Evolutionary conservation across 2,888 invertebrate species (phyloP), one percentile per base, ranked within the genome.

Genomic region (Anthoptus insignis): DNA sequence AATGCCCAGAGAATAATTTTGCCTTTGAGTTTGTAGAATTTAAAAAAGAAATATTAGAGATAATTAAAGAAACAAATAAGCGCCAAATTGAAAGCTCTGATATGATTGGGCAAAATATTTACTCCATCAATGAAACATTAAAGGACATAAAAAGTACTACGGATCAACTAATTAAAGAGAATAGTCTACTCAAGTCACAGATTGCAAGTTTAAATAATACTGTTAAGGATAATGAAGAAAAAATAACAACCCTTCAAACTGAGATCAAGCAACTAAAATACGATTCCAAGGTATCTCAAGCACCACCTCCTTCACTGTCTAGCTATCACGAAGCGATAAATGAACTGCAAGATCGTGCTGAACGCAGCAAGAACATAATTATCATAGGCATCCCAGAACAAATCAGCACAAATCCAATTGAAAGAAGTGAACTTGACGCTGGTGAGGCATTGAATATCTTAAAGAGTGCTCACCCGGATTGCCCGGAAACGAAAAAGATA

Each of bases 281-380:
- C 8, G 14, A 29, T 16, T 3, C 9, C 29, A 13, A 8, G 2
- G 29, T 4, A 29, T 9, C 29, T 27, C 50, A 52, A 52, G n/a
- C 50, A 16, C 16, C 16, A 14, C 29, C 50, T 14, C 9, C 37
- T 11, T 16, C 14, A n/a, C 22, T 21, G 24, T 37, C 16, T 32
- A n/a, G 37, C 14, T 27, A 13, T 24, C 24, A 56, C 21, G 56
- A 56, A 13, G 42, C 27, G 9, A 27, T 56, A 39, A 22, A 3
- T 7, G 57, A 57, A 39, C n/a, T 57, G 3, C 57, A 57, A 13
- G 57, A 57, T 4, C 57, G 57, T n/a, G 34, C 22, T 19, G 53
- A 53, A 16, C 29, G 53, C 21, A 53, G 53, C n/a, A 57, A 57
- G 27, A 57, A 57, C 13, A 14, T 42, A 37, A 16, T 42, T 7